phyloP scores from a whole-genome alignment of 2,888 invertebrate species.

The Allophyes oxyacanthae region DNA sequence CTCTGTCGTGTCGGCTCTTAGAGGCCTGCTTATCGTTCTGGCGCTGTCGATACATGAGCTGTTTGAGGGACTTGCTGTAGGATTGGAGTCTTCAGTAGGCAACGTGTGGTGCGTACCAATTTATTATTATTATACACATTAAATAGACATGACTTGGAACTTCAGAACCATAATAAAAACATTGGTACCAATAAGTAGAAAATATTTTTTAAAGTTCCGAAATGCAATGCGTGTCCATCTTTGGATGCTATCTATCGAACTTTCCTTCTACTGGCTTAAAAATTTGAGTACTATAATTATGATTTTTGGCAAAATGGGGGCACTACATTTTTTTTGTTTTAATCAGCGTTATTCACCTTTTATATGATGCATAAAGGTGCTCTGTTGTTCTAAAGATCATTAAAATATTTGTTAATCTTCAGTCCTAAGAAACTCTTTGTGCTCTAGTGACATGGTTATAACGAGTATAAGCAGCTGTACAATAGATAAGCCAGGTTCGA shows the following conservation, averaged over 20 bases:
- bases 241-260: no score
- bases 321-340: background rate
- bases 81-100: constrained; percentile 91
- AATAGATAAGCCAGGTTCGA: constrained; percentile 32
- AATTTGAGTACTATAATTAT: no score
- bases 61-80: constrained; percentile 95
- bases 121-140: background rate
- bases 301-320: no score
- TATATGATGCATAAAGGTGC: background rate
- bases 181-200: no score
- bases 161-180: no score
- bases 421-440: constrained; percentile 10
- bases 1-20: constrained; percentile 86
- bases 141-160: no score
- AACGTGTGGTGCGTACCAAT: constrained; percentile 79
- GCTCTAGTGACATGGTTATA: constrained; percentile 24
- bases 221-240: no score
- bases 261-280: no score
- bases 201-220: no score
- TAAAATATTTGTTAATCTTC: constrained; percentile 14
- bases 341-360: constrained; percentile 5
- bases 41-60: constrained; percentile 94
- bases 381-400: constrained; percentile 11
- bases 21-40: constrained; percentile 94
- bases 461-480: constrained; percentile 2